Evolutionary conservation across 2,888 invertebrate species (phyloP).

Genomic region (Cremastobaeus sp.): DNA sequence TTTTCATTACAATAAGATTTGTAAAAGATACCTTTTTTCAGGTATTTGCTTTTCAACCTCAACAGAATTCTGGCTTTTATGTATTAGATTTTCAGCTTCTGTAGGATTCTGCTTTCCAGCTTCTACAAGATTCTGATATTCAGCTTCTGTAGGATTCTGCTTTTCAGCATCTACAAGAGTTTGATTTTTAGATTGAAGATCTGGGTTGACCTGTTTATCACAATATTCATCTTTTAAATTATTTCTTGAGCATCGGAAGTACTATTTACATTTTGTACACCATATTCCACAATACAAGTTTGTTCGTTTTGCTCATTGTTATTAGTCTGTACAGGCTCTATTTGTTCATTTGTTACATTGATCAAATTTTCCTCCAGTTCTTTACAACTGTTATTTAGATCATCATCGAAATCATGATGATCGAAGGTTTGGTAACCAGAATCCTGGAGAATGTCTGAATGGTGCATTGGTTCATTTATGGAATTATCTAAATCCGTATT

Average conservation of each 20-base stretch:
- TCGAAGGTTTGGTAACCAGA: too few species aligned
- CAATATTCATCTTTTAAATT: background rate
- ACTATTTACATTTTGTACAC: background rate
- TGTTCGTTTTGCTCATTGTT: background rate
- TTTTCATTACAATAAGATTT: slow-evolving; percentile 31
- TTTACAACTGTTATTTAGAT: background rate
- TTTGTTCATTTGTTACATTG: background rate
- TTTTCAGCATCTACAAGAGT: too few species aligned
- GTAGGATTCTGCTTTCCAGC: too few species aligned
- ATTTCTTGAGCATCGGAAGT: background rate
- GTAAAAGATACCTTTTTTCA: background rate
- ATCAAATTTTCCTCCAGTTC: background rate
- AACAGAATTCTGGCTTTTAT: too few species aligned
- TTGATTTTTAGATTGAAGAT: too few species aligned
- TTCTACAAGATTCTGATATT: too few species aligned
- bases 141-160: too few species aligned
- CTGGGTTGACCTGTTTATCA: too few species aligned
- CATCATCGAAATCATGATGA: background rate
- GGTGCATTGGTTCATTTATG: too few species aligned
- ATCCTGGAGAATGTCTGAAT: background rate
- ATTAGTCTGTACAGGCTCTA: background rate
- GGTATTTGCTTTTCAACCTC: too few species aligned
- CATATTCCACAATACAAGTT: background rate
- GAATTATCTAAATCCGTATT: too few species aligned
- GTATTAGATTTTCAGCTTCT: too few species aligned